Conservation (phyloP, 1,140 invertebrate genomes). For the Bradysia coprophila region DNA sequence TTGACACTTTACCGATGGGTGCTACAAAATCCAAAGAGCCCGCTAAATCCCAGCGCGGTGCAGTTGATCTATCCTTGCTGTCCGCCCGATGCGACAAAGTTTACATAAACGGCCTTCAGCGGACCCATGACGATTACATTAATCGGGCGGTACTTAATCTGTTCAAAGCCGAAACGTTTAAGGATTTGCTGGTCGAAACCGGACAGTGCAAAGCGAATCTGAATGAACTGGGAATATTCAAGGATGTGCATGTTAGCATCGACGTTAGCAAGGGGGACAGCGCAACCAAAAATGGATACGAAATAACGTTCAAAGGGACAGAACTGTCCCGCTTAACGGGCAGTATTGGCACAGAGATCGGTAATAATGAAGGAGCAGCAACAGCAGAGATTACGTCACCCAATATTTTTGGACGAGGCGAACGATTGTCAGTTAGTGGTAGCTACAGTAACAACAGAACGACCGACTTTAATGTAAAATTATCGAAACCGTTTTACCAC, state of each 20-base stretch:
- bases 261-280: constrained; percentile 16
- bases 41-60: not conserved
- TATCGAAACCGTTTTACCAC: constrained; percentile 23
- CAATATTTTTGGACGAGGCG: constrained; percentile 19
- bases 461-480: constrained; percentile 18
- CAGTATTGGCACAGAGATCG: constrained; percentile 20
- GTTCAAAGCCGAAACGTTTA: constrained; percentile 19
- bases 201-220: constrained; percentile 19
- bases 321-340: constrained; percentile 18
- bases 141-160: constrained; percentile 15
- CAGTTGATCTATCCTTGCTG: not conserved
- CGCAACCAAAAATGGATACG: constrained; percentile 20
- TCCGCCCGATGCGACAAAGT: constrained; percentile 19
- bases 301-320: constrained; percentile 17
- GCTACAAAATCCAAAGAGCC: not conserved
- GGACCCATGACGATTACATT: constrained; percentile 23
- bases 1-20: no score
- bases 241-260: constrained; percentile 18
- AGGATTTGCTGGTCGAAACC: constrained; percentile 19
- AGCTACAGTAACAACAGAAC: constrained; percentile 19
- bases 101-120: constrained; percentile 16
- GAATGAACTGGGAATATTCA: constrained; percentile 21
- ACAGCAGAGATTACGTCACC: constrained; percentile 17
- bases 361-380: constrained; percentile 20
- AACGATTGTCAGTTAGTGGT: constrained; percentile 19